Evolutionary conservation across 2,113 vertebrate genomes (phyloP).

Genomic region (Xiphophorus couchianus): DNA sequence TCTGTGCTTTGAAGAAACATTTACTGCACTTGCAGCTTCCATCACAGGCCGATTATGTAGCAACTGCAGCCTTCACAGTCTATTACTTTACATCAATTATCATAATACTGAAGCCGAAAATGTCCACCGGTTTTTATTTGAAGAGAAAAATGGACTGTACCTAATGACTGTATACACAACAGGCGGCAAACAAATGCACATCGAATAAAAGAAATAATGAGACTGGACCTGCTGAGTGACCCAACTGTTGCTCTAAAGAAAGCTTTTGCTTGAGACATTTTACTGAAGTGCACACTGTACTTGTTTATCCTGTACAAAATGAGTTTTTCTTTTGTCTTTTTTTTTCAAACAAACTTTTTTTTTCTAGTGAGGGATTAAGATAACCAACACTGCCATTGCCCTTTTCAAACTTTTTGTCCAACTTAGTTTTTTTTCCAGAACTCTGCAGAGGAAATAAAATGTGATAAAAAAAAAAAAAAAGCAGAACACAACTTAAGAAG

Average conservation of each 20-base stretch:
- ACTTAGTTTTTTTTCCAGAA: neutral
- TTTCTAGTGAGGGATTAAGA: neutral
- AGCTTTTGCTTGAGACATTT: neutral
- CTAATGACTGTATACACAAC: slow-evolving; percentile 2
- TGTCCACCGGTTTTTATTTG: neutral
- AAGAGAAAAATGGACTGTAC: neutral
- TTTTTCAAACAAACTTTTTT: neutral
- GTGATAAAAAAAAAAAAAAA: too few species aligned
- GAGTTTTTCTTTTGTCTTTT: slow-evolving; percentile 4
- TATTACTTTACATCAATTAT: slow-evolving; percentile 10
- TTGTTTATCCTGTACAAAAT: neutral
- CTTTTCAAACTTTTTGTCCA: slow-evolving; percentile 10
- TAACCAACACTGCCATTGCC: neutral
- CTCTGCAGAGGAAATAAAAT: too few species aligned
- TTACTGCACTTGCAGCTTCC: neutral
- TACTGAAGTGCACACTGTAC: neutral
- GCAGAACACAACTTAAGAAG: too few species aligned
- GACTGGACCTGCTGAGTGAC: neutral
- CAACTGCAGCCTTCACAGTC: neutral
- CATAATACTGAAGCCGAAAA: slow-evolving; percentile 1
- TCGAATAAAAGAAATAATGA: slow-evolving; percentile 21
- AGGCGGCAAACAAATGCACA: neutral
- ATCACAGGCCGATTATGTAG: neutral
- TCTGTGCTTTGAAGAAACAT: slow-evolving; percentile 22
- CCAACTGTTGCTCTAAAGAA: slow-evolving; percentile 11